Evolutionary conservation across 2,797 vertebrate genomes (phyloP).

Genomic region (Peromyscus melanophrys): DNA sequence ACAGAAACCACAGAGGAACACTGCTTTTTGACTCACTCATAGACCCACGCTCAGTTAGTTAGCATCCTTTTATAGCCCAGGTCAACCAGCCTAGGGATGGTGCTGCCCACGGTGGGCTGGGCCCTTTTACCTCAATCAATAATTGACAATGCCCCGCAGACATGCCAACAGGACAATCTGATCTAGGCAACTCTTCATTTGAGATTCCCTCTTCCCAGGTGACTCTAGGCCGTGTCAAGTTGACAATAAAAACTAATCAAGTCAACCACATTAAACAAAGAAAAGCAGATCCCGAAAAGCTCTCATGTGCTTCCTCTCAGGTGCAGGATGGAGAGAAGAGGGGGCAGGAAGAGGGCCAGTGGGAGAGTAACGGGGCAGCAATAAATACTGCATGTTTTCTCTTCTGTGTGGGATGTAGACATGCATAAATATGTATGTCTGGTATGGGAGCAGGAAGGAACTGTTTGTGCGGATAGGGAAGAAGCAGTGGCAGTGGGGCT

Average conservation of each 20-base stretch:
- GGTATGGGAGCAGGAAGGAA: neutral
- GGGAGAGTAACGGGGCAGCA: neutral
- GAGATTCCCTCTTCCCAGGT: neutral
- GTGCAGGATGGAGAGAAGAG: neutral
- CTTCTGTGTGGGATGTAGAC: neutral
- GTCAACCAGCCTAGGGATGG: neutral
- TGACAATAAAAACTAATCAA: neutral
- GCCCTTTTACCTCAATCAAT: neutral
- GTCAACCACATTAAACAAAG: neutral
- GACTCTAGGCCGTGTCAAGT: neutral
- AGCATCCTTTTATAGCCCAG: neutral
- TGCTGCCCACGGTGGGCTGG: neutral
- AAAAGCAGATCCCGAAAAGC: neutral
- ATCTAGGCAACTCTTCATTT: neutral
- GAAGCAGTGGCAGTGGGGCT: neutral
- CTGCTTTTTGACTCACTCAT: neutral
- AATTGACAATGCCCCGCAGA: neutral
- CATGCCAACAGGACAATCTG: neutral
- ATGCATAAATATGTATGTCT: neutral
- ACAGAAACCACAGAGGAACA: neutral
- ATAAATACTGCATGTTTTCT: neutral
- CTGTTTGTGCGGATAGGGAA: neutral
- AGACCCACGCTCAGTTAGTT: neutral
- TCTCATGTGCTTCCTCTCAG: neutral
- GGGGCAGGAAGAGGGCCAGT: neutral